Base-by-base conservation (phyloP, 2,797 vertebrate species). In the Sebastes ruberrimus region DNA sequence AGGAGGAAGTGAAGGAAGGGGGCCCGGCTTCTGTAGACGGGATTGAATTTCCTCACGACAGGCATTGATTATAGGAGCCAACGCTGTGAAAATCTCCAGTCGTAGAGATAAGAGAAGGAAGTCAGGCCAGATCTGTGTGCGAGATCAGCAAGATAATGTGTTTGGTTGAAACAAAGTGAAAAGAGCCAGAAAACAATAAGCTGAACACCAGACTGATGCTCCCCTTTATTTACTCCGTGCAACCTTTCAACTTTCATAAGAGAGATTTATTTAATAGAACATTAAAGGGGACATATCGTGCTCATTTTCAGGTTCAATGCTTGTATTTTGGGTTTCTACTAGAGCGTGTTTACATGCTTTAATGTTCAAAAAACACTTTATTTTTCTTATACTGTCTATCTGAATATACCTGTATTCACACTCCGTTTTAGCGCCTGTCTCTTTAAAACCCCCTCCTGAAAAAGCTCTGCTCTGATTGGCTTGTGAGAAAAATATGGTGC, bases 11-110 rank as follows among this genome's bases (percentile, higher is more conserved):
- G 38, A 14, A 70, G 74, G 25, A 62, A 61, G 38, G 7, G 7
- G 10, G 18, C 28, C 68, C 6, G 49, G 62, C 76, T 77, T 79
- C 78, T 75, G 55, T 22, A 65, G 88, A 90, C 60, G 66, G 76
- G 83, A 86, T 79, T 90, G 82, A 82, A 86, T 86, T 90, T 86
- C 77, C 82, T 86, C 71, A 65, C 11, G 52, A 83, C 83, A 42
- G 84, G 79, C 74, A 76, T 77, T 84, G 84, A 93, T 93, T 84
- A 84, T 53, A 74, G 86, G 9, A 32, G 76, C 63, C 86, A 63
- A 30, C 69, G 27, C 49, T 38, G 79, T 82, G 75, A 83, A 88
- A 86, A 86, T 69, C 83, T 81, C 33, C 63, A 38, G 74, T 38
- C 6, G 9, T 28, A n/a, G 74, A 85, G 86, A 84, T 76, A 74